Evolutionary conservation across 64 coral and sea anemone species (phyloP).

Genomic region (Anthopleura sola): DNA sequence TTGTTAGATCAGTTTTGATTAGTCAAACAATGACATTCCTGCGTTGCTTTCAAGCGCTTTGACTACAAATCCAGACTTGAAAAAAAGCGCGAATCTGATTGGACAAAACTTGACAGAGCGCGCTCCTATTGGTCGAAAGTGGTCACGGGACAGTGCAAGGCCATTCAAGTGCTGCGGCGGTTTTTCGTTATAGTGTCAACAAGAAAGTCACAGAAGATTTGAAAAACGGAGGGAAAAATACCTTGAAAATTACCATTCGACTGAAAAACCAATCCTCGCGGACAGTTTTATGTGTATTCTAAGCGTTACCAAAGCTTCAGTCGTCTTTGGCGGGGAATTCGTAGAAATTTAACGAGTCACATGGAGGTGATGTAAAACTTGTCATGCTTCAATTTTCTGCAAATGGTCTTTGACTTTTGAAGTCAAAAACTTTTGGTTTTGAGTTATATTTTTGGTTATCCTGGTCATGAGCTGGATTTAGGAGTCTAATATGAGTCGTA

Average conservation of each 20-base stretch:
- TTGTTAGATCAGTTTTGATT: slow-evolving; percentile 3
- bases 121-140: slow-evolving; percentile 41
- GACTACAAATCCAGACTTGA: background rate
- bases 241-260: background rate
- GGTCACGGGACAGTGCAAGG: slow-evolving; percentile 62
- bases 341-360: background rate
- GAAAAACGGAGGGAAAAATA: slow-evolving; percentile 33
- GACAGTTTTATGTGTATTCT: background rate
- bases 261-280: background rate
- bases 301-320: background rate
- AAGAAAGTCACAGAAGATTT: slow-evolving; percentile 69
- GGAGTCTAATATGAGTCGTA: slow-evolving; percentile 83
- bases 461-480: background rate
- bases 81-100: slow-evolving; percentile 30
- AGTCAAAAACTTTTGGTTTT: background rate
- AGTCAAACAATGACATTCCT: slow-evolving; percentile 21
- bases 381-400: background rate
- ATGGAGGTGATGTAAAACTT: background rate
- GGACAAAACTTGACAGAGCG: slow-evolving; percentile 29
- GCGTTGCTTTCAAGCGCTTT: background rate
- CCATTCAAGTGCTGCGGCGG: slow-evolving; percentile 95
- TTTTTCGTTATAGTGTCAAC: slow-evolving; percentile 95
- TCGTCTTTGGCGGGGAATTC: background rate
- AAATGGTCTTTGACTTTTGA: slow-evolving; percentile 13
- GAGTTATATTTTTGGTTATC: background rate